Conservation (phyloP, 2,113 vertebrate species). For the Sceloporus undulatus region DNA sequence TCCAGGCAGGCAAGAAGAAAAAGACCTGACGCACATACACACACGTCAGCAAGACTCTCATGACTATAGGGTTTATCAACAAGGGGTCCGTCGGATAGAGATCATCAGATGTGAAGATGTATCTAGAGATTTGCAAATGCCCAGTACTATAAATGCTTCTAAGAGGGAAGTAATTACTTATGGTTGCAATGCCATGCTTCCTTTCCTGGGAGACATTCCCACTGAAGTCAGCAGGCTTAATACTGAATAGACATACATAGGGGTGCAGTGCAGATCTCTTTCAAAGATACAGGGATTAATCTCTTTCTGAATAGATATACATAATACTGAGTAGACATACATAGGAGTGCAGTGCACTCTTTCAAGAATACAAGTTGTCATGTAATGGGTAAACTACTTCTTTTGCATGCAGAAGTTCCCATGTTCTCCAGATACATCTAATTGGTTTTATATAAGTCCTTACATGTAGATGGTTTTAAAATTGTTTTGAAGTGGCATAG, state of each 20-base stretch:
- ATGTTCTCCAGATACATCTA: too few relatives aligned
- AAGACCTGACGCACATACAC: not conserved
- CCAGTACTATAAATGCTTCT: not conserved
- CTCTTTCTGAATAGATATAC: too few relatives aligned
- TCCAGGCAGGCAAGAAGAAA: not conserved
- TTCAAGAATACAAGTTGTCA: too few relatives aligned
- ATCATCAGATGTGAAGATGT: not conserved
- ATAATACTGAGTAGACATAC: not conserved
- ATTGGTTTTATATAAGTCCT: too few relatives aligned
- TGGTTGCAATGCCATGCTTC: not conserved
- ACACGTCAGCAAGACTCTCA: not conserved
- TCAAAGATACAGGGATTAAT: too few relatives aligned
- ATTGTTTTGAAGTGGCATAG: too few relatives aligned
- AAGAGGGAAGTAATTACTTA: not conserved
- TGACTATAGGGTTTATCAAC: not conserved
- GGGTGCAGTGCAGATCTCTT: too few relatives aligned
- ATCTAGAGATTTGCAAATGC: not conserved
- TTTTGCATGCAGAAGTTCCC: not conserved
- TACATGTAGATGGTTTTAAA: too few relatives aligned
- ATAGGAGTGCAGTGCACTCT: too few relatives aligned
- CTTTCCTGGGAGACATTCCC: not conserved
- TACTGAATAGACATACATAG: not conserved
- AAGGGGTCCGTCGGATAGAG: not conserved
- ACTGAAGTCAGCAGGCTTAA: not conserved
- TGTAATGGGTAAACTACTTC: not conserved